These are phyloP conservation scores for Panopea generosa DNA, from an alignment of 2,888 invertebrate species.

Conservation along the genomic window DNA sequence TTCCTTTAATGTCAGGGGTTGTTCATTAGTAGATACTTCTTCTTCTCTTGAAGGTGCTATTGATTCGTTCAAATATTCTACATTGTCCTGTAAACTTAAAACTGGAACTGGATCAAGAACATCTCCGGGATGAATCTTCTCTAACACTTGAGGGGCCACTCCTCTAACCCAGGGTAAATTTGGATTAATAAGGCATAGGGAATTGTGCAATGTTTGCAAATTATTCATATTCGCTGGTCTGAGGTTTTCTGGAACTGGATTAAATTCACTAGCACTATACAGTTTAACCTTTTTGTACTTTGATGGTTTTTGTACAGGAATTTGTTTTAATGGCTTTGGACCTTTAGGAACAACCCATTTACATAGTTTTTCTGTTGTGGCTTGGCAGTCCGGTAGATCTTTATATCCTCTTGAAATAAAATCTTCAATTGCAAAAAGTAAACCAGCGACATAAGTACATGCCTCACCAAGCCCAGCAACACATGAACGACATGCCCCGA, in stretches of 20 bases:
- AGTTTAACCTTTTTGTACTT: background rate
- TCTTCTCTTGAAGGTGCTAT: conserved; percentile 4
- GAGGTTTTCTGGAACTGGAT: conserved; percentile 22
- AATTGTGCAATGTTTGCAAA: conserved; percentile 4
- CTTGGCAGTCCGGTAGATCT: conserved; percentile 6
- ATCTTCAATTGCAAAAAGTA: conserved; percentile 23
- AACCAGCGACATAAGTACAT: conserved; percentile 27
- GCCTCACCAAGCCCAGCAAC: conserved; percentile 27
- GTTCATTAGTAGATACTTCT: background rate
- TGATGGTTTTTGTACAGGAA: background rate
- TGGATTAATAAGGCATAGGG: conserved; percentile 11
- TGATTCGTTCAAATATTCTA: background rate
- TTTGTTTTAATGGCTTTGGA: background rate
- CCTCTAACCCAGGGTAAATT: conserved; percentile 27
- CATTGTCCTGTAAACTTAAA: too few species aligned
- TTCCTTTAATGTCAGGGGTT: background rate
- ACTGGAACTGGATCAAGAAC: too few species aligned
- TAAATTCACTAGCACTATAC: conserved; percentile 17
- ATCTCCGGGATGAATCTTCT: too few species aligned
- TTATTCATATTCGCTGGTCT: conserved; percentile 6
- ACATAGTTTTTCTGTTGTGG: conserved; percentile 20
- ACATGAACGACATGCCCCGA: conserved; percentile 24
- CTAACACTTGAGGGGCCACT: too few species aligned
- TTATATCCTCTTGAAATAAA: conserved; percentile 19
- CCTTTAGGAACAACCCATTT: conserved; percentile 24